Conservation (phyloP, 2,113 vertebrate genomes). For the Nibea albiflora region DNA sequence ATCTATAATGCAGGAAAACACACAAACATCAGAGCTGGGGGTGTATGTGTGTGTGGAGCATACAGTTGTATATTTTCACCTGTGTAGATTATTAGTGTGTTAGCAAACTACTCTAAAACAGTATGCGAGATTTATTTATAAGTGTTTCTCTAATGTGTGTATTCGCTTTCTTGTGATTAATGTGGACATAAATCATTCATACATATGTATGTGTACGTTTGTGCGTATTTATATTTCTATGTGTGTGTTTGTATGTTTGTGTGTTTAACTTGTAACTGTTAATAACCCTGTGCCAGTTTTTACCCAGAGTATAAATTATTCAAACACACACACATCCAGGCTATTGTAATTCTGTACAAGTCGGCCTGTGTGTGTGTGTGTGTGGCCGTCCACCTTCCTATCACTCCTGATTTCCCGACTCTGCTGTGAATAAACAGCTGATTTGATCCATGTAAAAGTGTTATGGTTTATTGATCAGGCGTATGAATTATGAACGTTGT, state of each 20-base stretch:
- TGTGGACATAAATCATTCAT: conserved; percentile 46
- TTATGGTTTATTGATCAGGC: conserved; percentile 56
- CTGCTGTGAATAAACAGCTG: background rate
- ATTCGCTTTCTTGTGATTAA: conserved; percentile 7
- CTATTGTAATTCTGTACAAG: background rate
- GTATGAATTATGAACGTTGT: conserved; percentile 30
- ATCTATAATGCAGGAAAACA: conserved; percentile 24
- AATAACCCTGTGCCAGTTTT: conserved; percentile 27
- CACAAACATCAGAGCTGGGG: background rate
- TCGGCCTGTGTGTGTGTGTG: background rate
- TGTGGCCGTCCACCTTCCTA: background rate
- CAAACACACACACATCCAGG: conserved; percentile 9
- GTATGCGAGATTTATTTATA: conserved; percentile 10
- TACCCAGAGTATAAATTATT: conserved; percentile 32
- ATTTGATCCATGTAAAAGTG: conserved; percentile 27
- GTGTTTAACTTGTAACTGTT: conserved; percentile 6
- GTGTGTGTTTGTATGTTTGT: background rate
- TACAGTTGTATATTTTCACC: background rate
- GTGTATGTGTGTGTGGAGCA: background rate
- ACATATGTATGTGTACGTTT: conserved; percentile 8
- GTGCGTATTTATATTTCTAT: background rate
- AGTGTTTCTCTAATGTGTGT: background rate
- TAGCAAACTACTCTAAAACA: background rate
- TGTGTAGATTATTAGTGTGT: background rate
- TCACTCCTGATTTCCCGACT: background rate